phyloP scores from a whole-genome alignment of 2,888 invertebrate species.

The Notodonta dromedarius region DNA sequence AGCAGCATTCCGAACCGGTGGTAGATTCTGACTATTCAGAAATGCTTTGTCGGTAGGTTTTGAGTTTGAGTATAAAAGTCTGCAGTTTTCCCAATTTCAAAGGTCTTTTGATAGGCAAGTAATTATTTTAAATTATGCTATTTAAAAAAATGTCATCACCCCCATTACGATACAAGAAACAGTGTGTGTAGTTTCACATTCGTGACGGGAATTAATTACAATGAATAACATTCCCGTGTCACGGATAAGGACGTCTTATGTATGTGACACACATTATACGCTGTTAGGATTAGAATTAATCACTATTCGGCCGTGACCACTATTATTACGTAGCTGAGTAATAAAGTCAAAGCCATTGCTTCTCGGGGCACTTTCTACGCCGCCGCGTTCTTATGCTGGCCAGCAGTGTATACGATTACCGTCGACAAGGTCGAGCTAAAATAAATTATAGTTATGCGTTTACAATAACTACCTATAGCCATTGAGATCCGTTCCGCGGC shows the following conservation, averaged over 20 bases:
- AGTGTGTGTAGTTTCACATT: conserved; percentile 14
- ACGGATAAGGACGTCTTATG: conserved; percentile 13
- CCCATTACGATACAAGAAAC: conserved; percentile 16
- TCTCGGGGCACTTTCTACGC: background rate
- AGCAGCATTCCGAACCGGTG: too few species aligned
- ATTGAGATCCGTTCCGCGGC: conserved; percentile 64
- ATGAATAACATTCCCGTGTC: conserved; percentile 14
- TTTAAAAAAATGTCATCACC: too few species aligned
- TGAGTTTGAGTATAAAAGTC: too few species aligned
- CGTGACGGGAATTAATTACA: conserved; percentile 16
- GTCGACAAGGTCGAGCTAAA: conserved; percentile 7
- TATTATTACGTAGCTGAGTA: conserved; percentile 1
- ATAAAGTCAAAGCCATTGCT: conserved; percentile 4
- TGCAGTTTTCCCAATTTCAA: too few species aligned
- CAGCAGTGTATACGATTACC: conserved; percentile 13
- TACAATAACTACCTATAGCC: conserved; percentile 26
- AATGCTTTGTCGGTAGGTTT: too few species aligned
- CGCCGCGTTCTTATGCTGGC: conserved; percentile 12
- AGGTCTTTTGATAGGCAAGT: too few species aligned
- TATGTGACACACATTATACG: conserved; percentile 2
- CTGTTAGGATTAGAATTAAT: conserved; percentile 3
- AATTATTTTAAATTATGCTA: too few species aligned
- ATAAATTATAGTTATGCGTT: too few species aligned
- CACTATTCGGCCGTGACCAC: conserved; percentile 15
- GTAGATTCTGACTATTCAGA: too few species aligned